Conservation (phyloP, 2,797 vertebrate species). For the Onychomys arenicola region DNA sequence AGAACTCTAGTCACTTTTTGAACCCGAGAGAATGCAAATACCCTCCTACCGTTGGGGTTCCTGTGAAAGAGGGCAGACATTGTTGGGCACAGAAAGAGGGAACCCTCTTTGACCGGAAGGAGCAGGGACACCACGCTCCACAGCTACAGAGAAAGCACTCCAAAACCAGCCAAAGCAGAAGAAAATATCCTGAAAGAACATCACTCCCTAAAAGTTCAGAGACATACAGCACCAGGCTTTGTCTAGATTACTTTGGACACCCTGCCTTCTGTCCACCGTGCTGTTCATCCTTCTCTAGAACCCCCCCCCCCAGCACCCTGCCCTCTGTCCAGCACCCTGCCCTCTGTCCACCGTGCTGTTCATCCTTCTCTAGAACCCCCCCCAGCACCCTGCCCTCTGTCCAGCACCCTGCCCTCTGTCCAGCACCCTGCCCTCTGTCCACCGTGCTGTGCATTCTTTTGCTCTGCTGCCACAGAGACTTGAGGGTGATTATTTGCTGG, state of each 20-base stretch:
- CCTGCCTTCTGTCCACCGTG: not conserved
- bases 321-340: too few relatives aligned
- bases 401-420: too few relatives aligned
- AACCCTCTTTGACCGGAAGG: not conserved
- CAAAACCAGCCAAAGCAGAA: not conserved
- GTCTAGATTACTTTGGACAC: not conserved
- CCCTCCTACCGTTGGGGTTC: not conserved
- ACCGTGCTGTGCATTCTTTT: not conserved
- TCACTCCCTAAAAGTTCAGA: not conserved
- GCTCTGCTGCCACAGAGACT: not conserved
- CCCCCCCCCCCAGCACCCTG: too few relatives aligned
- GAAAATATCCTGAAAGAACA: not conserved
- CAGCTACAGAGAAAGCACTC: not conserved
- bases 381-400: too few relatives aligned
- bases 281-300: not conserved
- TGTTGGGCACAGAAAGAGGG: slow-evolving; percentile 21
- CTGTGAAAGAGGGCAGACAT: slow-evolving; percentile 11
- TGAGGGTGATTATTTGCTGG: not conserved
- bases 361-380: not conserved
- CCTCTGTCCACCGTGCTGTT: not conserved
- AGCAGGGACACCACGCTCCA: not conserved
- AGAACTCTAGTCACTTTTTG: slow-evolving; percentile 33
- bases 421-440: not conserved
- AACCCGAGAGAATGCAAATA: slow-evolving; percentile 57
- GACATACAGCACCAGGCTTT: not conserved